phyloP scores from a whole-genome alignment of 2,888 invertebrate genomes.

The Cryptosula pallasiana region DNA sequence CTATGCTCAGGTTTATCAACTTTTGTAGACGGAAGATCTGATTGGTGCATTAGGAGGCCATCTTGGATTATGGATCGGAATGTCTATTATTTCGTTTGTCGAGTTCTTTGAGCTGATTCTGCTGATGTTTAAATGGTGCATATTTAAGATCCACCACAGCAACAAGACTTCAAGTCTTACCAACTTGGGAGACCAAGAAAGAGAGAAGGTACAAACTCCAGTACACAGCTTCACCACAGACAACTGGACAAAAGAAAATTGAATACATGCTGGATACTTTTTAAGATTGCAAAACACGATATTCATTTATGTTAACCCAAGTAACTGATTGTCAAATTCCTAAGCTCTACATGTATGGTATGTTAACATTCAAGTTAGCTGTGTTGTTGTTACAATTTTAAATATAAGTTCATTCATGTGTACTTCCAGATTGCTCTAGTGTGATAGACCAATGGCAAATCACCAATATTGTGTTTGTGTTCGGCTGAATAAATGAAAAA shows the following conservation, averaged over 20 bases:
- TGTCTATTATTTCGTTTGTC: constrained; percentile 11
- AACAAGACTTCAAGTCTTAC: constrained; percentile 17
- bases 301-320: too few relatives aligned
- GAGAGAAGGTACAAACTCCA: background rate
- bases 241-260: background rate
- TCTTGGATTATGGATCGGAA: constrained; percentile 21
- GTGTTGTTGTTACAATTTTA: too few relatives aligned
- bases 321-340: too few relatives aligned
- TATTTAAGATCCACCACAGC: background rate
- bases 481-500: too few relatives aligned
- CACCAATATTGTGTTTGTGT: too few relatives aligned
- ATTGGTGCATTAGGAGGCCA: constrained; percentile 20
- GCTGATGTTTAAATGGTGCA: background rate
- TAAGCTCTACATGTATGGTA: too few relatives aligned
- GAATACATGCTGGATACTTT: too few relatives aligned
- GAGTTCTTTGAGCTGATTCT: constrained; percentile 11
- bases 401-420: too few relatives aligned
- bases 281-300: too few relatives aligned
- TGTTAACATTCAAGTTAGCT: too few relatives aligned
- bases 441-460: too few relatives aligned
- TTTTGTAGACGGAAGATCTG: background rate
- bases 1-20: background rate
- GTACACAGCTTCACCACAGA: background rate
- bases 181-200: background rate
- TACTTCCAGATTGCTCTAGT: too few relatives aligned